Conservation (phyloP, 2,888 invertebrate genomes). For the Atrina japonica region DNA sequence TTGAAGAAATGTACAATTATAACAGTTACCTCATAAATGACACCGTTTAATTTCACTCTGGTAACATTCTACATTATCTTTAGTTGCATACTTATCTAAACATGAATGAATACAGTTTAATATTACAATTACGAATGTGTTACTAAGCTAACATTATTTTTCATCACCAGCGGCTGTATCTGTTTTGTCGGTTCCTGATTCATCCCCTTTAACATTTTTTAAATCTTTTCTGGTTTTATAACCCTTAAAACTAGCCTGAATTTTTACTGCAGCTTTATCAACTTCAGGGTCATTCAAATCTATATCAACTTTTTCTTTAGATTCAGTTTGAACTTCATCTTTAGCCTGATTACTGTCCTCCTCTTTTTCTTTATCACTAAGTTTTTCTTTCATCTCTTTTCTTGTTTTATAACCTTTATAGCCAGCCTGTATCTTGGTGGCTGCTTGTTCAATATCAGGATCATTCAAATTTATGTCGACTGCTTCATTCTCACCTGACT, state of each 20-base stretch:
- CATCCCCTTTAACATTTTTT: slow-evolving; percentile 27
- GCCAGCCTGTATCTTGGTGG: slow-evolving; percentile 77
- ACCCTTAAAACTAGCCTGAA: slow-evolving; percentile 76
- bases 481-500: slow-evolving; percentile 57
- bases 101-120: too few relatives aligned
- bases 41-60: too few relatives aligned
- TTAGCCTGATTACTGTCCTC: not conserved
- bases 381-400: slow-evolving; percentile 55
- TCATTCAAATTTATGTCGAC: slow-evolving; percentile 78
- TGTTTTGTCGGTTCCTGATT: too few relatives aligned
- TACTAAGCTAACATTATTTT: too few relatives aligned
- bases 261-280: slow-evolving; percentile 75
- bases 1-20: too few relatives aligned
- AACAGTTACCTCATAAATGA: too few relatives aligned
- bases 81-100: too few relatives aligned
- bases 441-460: slow-evolving; percentile 77
- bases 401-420: slow-evolving; percentile 72
- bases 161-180: too few relatives aligned
- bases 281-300: slow-evolving; percentile 78
- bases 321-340: not conserved
- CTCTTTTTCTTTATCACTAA: slow-evolving; percentile 17
- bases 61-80: too few relatives aligned
- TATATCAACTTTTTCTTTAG: slow-evolving; percentile 72
- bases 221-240: slow-evolving; percentile 67
- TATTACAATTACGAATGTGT: too few relatives aligned